A percentile compares a stretch with the other conserved stretches of the same genome.
Conservation (phyloP, 2,888 invertebrate genomes). For the Hirtodrosophila trivittata region DNA sequence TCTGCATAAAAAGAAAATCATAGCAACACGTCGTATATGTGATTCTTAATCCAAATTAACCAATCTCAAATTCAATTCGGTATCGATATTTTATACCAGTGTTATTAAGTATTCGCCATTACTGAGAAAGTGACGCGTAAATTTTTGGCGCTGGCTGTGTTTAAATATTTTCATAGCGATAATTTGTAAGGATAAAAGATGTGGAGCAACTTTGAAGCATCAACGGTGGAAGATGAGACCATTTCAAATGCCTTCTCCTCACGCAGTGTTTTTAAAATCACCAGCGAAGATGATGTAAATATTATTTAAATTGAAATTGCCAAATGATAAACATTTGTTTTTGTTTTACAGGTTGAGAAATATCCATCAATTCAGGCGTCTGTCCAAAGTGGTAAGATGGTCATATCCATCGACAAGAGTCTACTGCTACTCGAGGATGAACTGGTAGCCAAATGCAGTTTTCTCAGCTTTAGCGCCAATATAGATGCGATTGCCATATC, state of each 20-base stretch:
- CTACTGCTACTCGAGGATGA: slow-evolving; percentile 82
- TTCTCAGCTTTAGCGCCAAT: slow-evolving; percentile 74
- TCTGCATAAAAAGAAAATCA: too few relatives aligned
- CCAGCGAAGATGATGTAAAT: slow-evolving; percentile 76
- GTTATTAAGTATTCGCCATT: slow-evolving; percentile 8
- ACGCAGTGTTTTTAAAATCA: slow-evolving; percentile 81
- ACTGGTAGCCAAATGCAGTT: slow-evolving; percentile 79
- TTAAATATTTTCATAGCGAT: slow-evolving; percentile 30
- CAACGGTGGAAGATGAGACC: slow-evolving; percentile 81
- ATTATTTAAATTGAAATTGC: neutral
- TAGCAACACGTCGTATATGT: too few relatives aligned
- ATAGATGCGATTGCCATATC: slow-evolving; percentile 81
- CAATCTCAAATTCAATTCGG: too few relatives aligned
- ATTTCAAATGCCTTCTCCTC: slow-evolving; percentile 82
- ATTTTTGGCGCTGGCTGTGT: slow-evolving; percentile 59
- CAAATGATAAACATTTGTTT: neutral
- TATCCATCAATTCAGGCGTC: slow-evolving; percentile 79
- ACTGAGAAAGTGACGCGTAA: slow-evolving; percentile 47
- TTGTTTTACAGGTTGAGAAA: slow-evolving; percentile 65
- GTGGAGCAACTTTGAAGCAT: slow-evolving; percentile 83
- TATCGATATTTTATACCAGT: slow-evolving; percentile 27
- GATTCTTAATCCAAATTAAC: too few relatives aligned
- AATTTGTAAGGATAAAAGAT: slow-evolving; percentile 48
- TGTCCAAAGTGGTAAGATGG: slow-evolving; percentile 81
- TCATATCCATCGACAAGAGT: slow-evolving; percentile 81